Conservation (phyloP, 1,140 invertebrate species). For the Archivesica marissinica region DNA sequence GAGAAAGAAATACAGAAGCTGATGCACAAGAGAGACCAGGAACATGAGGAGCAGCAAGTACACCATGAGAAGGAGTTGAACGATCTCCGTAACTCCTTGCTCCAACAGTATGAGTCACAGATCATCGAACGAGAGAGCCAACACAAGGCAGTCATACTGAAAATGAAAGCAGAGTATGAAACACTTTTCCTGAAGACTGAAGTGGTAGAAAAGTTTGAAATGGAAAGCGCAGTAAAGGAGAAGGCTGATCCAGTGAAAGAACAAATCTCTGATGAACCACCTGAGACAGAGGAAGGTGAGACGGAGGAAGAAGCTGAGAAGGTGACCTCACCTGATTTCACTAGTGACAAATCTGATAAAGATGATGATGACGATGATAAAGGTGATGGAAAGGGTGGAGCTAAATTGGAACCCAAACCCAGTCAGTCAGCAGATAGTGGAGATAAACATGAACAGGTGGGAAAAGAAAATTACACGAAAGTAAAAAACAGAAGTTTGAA, state of each 20-base stretch:
- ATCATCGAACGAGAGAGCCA: slow-evolving; percentile 37
- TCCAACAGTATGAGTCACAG: slow-evolving; percentile 63
- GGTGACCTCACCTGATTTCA: slow-evolving; percentile 13
- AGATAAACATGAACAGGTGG: slow-evolving; percentile 32
- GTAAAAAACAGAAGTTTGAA: not conserved
- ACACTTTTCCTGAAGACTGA: slow-evolving; percentile 1
- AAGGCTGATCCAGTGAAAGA: slow-evolving; percentile 12
- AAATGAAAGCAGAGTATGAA: slow-evolving; percentile 19
- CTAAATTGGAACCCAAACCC: slow-evolving; percentile 11
- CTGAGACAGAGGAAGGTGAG: slow-evolving; percentile 39
- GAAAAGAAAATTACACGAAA: not conserved
- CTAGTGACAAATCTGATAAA: slow-evolving; percentile 29
- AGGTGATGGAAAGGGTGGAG: slow-evolving; percentile 57
- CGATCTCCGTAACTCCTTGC: slow-evolving; percentile 63
- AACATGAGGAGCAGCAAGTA: slow-evolving; percentile 70
- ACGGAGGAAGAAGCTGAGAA: slow-evolving; percentile 37
- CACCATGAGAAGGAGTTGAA: slow-evolving; percentile 72
- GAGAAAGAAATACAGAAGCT: slow-evolving; percentile 72
- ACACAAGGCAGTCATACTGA: slow-evolving; percentile 12
- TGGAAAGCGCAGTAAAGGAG: not conserved
- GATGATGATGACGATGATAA: slow-evolving; percentile 53
- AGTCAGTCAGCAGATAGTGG: slow-evolving; percentile 7
- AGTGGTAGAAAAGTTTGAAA: not conserved
- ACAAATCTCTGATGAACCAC: slow-evolving; percentile 20
- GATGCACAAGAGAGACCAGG: slow-evolving; percentile 67